Conservation (phyloP, 2,797 vertebrate genomes). For the Hippocampus kuda region DNA sequence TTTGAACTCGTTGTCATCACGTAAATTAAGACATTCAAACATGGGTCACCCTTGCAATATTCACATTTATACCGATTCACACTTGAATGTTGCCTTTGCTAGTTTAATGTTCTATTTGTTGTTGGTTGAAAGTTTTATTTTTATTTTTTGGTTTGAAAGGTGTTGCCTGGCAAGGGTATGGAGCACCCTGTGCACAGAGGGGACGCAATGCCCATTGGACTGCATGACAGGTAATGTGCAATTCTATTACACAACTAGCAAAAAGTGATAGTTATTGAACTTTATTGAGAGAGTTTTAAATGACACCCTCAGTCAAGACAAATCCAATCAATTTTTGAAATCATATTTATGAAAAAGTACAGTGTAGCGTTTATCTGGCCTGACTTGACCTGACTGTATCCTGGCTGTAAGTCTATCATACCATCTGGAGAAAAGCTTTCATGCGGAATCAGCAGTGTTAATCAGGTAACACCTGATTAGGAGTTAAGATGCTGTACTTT, state of each 20-base stretch:
- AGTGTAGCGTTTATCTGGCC: not conserved
- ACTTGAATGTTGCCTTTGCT: not conserved
- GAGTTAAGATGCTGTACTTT: not conserved
- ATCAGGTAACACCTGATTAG: slow-evolving; percentile 41
- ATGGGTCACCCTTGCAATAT: not conserved
- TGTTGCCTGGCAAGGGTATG: slow-evolving; percentile 65
- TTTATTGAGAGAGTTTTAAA: not conserved
- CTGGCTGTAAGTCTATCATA: not conserved
- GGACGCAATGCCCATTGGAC: slow-evolving; percentile 74
- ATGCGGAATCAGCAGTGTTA: slow-evolving; percentile 19
- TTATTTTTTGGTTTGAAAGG: not conserved
- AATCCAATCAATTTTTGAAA: not conserved
- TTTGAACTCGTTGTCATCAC: not conserved
- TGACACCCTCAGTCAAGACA: not conserved
- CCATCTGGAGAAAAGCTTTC: slow-evolving; percentile 8
- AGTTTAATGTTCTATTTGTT: not conserved
- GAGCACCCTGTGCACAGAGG: slow-evolving; percentile 80
- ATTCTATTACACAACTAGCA: not conserved
- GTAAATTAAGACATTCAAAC: not conserved
- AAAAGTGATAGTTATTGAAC: not conserved
- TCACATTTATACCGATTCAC: not conserved
- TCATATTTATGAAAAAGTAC: not conserved
- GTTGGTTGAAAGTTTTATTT: not conserved
- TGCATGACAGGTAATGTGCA: slow-evolving; percentile 74
- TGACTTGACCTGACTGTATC: not conserved